phyloP scores from a whole-genome alignment of 2,113 vertebrate species.

The Periophthalmus modestus region DNA sequence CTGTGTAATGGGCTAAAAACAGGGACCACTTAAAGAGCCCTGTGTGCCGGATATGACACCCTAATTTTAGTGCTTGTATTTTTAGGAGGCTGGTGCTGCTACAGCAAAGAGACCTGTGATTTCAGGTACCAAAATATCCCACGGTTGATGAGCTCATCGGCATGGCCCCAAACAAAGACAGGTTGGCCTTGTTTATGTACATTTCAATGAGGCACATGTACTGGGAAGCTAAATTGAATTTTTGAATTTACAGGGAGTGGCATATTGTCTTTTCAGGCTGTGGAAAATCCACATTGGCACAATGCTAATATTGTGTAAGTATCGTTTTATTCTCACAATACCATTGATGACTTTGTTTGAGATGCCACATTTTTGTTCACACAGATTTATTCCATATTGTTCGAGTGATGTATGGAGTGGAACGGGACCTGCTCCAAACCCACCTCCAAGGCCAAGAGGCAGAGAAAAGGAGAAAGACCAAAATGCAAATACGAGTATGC shows the following conservation, averaged over 20 bases:
- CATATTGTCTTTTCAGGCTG: constrained; percentile 76
- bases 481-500: constrained; percentile 58
- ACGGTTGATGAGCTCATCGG: constrained; percentile 79
- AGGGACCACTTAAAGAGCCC: constrained; percentile 29
- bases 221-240: constrained; percentile 15
- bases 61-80: constrained; percentile 73
- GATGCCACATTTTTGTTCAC: constrained; percentile 19
- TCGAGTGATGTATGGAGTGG: constrained; percentile 87
- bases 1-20: constrained; percentile 51
- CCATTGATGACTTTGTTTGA: neutral
- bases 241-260: constrained; percentile 75
- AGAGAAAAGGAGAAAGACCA: constrained; percentile 64
- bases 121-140: constrained; percentile 82
- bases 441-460: constrained; percentile 48
- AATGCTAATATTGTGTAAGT: constrained; percentile 85
- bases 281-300: constrained; percentile 84
- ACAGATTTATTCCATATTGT: constrained; percentile 84
- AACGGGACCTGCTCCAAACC: constrained; percentile 69
- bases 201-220: neutral
- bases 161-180: constrained; percentile 78
- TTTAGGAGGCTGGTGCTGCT: constrained; percentile 82
- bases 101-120: constrained; percentile 83
- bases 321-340: neutral
- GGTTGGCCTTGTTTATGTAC: constrained; percentile 51
- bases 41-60: constrained; percentile 32